Base-by-base conservation (phyloP, 1,140 invertebrate species). In the Drosophila tani region DNA sequence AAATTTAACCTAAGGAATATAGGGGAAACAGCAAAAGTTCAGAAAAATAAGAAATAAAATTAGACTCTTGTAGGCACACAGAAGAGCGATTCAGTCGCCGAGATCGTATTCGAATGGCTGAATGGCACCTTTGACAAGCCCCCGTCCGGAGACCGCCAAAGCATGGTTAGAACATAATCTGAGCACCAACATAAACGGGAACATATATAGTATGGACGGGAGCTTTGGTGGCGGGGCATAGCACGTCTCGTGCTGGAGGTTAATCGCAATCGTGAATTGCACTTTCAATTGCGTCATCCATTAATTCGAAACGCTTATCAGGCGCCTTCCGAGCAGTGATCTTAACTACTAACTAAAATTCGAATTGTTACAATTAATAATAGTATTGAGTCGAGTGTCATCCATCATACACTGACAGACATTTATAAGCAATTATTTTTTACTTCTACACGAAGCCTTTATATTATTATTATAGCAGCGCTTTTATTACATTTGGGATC, bases 221-320 rank as follows among this genome's bases (percentile, higher is more conserved):
- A 67, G 64, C 64, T 82, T 35, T 76, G 81, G 79, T 70, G 75
- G 65, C 65, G 56, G 24, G 51, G 53, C 59, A 19, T 15, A 32
- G 15, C 29, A 57, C 67, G 71, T 83, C 81, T 83, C 81, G 81
- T 83, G 81, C 81, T 76, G 67, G n/a, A 67, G 65, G 67, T 84
- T 84, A 71, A 62, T 74, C 77, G 47, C 29, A 62, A 62, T 62
- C 49, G 65, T 80, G 82, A 84, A 85, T 84, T 85, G 78, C 81
- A 81, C 46, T 63, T 46, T 62, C 32, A 85, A 85, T 84, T 85
- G 82, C 82, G 82, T 85, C 82, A 85, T 85, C 27, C 69, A 67
- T 67, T 67, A 76, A 79, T 65, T 70, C 41, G 49, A 73, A 66
- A 11, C 41, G 32, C 62, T 64, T 78, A 85, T 85, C 82, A 59